Percentiles rank a stretch among this genome's conserved stretches.
phyloP scores from a whole-genome alignment of 2,113 vertebrate genomes.

The Nerophis ophidion region DNA sequence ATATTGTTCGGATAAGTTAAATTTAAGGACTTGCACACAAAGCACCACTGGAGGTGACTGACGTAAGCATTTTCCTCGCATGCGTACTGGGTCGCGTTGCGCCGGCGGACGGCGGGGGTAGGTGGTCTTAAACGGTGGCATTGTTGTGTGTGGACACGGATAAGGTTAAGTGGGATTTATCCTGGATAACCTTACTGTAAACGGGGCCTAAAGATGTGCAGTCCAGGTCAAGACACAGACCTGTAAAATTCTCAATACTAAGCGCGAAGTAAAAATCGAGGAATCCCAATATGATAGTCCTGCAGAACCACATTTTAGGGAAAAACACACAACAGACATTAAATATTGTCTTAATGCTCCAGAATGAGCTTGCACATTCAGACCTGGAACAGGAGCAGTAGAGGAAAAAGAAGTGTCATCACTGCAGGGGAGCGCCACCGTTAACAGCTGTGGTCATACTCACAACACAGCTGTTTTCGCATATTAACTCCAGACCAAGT shows the following conservation, averaged over 20 bases:
- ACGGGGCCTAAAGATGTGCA: constrained; percentile 37
- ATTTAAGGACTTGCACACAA: too few species aligned
- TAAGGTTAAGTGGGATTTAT: too few species aligned
- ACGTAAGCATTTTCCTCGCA: too few species aligned
- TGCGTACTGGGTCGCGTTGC: too few species aligned
- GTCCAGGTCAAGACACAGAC: constrained; percentile 32
- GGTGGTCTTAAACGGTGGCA: too few species aligned
- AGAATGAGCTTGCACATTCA: constrained; percentile 35
- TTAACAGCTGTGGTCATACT: constrained; percentile 27
- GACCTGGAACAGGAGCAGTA: neutral
- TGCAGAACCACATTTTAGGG: constrained; percentile 4
- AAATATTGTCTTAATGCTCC: constrained; percentile 18
- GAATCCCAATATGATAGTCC: constrained; percentile 20
- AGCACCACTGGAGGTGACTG: too few species aligned
- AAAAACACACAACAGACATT: constrained; percentile 10
- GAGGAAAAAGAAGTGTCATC: constrained; percentile 16
- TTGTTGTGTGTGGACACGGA: too few species aligned
- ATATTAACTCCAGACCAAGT: neutral
- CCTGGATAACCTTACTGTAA: too few species aligned
- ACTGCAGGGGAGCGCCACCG: constrained; percentile 22
- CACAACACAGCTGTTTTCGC: constrained; percentile 1
- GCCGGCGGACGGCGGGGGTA: too few species aligned
- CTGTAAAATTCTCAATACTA: constrained; percentile 50
- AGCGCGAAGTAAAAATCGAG: constrained; percentile 17
- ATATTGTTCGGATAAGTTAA: too few species aligned